A percentile compares a stretch with the other conserved stretches of the same genome.
These are phyloP conservation scores for Sarcophaga bullata DNA, from an alignment of 1,140 invertebrate species.

Conservation along the genomic window DNA sequence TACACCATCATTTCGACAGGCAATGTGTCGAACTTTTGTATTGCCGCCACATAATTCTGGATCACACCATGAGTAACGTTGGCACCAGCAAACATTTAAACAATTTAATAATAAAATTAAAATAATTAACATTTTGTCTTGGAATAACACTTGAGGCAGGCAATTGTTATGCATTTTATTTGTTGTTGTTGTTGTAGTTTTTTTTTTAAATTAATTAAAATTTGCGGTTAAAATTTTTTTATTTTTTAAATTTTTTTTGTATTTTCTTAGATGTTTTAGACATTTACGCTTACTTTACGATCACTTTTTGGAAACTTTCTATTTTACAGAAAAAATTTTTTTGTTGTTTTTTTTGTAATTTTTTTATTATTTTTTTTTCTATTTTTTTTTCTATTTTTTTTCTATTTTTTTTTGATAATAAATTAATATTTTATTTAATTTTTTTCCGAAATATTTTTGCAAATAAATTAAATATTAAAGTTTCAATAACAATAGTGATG, in stretches of 20 bases:
- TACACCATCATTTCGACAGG: conserved; percentile 60
- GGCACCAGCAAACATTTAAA: conserved; percentile 1
- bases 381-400: background rate
- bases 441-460: too few relatives aligned
- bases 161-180: background rate
- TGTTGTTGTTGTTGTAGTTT: background rate
- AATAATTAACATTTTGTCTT: conserved; percentile 18
- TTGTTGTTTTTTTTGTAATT: background rate
- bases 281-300: too few relatives aligned
- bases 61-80: conserved; percentile 58
- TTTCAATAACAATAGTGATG: too few relatives aligned
- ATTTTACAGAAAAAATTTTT: background rate
- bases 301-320: too few relatives aligned
- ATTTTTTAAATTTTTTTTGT: background rate
- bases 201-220: background rate
- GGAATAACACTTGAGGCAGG: background rate
- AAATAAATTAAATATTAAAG: too few relatives aligned
- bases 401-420: too few relatives aligned
- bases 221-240: background rate
- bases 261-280: background rate
- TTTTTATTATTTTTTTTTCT: background rate
- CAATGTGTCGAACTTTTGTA: conserved; percentile 52
- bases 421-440: too few relatives aligned
- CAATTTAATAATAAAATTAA: background rate
- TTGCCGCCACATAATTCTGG: conserved; percentile 49